Conservation (phyloP, 64 coral and sea anemone genomes). For the Platygyra sinensis region DNA sequence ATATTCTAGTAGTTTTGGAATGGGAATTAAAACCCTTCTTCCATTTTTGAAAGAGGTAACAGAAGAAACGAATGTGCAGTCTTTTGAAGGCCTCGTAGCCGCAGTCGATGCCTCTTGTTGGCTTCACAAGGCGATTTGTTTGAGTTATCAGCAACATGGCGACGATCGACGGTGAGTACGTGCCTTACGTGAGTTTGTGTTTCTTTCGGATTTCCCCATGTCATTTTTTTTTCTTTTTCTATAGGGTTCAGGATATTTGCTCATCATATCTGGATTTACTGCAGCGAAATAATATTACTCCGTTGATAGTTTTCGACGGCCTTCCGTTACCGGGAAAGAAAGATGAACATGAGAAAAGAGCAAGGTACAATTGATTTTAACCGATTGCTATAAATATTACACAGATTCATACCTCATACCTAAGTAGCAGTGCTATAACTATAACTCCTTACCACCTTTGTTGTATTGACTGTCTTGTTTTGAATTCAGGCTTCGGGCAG, state of each 20-base stretch:
- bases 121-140: constrained; percentile 19
- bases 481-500: background rate
- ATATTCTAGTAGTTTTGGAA: background rate
- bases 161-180: background rate
- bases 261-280: constrained; percentile 27
- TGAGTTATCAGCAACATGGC: background rate
- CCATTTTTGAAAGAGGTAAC: constrained; percentile 34
- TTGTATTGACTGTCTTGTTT: background rate
- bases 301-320: constrained; percentile 33
- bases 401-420: background rate
- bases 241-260: constrained; percentile 12
- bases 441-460: background rate
- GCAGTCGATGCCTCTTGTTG: constrained; percentile 50
- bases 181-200: background rate
- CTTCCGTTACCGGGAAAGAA: constrained; percentile 8
- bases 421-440: background rate
- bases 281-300: background rate
- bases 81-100: background rate
- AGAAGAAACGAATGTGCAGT: background rate
- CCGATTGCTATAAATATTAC: background rate
- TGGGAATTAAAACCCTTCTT: constrained; percentile 16
- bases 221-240: background rate
- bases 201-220: background rate
- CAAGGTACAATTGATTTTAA: constrained; percentile 9
- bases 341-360: background rate